Evolutionary conservation across 64 coral and sea anemone species (phyloP), one percentile per base, ranked within the genome.

Genomic region (Montipora cactus): DNA sequence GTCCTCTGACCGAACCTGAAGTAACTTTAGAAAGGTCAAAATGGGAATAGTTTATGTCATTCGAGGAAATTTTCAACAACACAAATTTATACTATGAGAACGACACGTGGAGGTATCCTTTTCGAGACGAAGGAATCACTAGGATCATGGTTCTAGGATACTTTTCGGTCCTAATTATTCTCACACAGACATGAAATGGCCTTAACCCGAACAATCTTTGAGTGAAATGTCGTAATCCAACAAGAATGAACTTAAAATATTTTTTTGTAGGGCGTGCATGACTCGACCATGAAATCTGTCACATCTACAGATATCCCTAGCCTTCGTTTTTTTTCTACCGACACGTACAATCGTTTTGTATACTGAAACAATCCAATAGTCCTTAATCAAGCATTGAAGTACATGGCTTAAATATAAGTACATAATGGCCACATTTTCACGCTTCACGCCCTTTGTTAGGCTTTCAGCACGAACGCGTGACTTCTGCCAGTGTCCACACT

Each of bases 391-490:
- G 5, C 7, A 73, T 25, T 23, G 15, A 23, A 8, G 4, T 44
- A 75, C 73, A 46, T 25, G 20, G 68, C 68, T n/a, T 14, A 71
- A 55, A 15, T n/a, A 73, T 73, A 16, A 73, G n/a, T 73, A 28
- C 70, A 9, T 10, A 73, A 75, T 75, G 12, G 2, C 73, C 28
- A 3, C 9, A 45, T 75, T 46, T 75, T 25, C 73, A 75, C 21
- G 73, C 9, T 78, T 78, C 44, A 47, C 12, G 45, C 46, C 76
- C 47, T 78, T 16, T 14, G 45, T 16, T n/a, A 78, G 18, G 76
- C 44, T 78, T 78, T 18, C 46, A 78, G 47, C 76, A 49, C 47
- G 45, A 78, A 78, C 76, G 45, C 47, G 76, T 78, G 47, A 76
- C 74, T 76, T 76, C 44, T 76, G 74, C 74, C 74, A 76, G 46